Evolutionary conservation across 2,113 vertebrate genomes (phyloP), one percentile per base, ranked within the genome.

Genomic region (Coryphaenoides rupestris): DNA sequence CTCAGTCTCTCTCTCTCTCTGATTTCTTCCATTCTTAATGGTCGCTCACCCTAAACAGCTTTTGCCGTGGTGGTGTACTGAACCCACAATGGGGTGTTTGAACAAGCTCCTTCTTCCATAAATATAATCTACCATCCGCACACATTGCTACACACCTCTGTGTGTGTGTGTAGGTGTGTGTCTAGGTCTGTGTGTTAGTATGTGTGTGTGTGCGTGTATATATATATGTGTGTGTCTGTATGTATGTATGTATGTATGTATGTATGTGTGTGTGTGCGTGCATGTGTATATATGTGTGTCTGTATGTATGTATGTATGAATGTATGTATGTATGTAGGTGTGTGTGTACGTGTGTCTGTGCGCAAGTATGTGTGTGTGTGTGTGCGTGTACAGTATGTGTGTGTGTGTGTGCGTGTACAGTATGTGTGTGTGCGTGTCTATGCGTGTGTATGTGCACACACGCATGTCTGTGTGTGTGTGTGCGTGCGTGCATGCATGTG

Each of bases 41-140:
- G 33, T 49, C 21, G 21, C 76, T 78, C 60, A 65, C 65, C 56
- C 67, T 80, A 84, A 79, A 75, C 72, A 75, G 84, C 76, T 77
- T 81, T 84, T 60, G 77, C 76, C 79, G 79, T 73, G 73, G 78
- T 54, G 66, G 79, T 54, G 66, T 77, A 72, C 82, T 82, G 86
- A 84, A 83, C 64, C 72, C 86, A 82, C 75, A 74, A 70, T 73
- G 62, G 65, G 67, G 57, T 82, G 74, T 84, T 85, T 84, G 71
- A 83, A 83, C 78, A 81, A 74, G 70, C 62, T 77, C 67, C 72
- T 75, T 82, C 73, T 83, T 82, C 68, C 63, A 84, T 74, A 73
- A 84, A 81, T 70, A 79, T 62, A 63, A 72, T 79, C 64, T 65
- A 65, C 45, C 47, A 47, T 47, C 21, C 60, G 64, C 67, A 66